phyloP scores from a whole-genome alignment of 2,888 invertebrate genomes.

The Drosophila koepferae region DNA sequence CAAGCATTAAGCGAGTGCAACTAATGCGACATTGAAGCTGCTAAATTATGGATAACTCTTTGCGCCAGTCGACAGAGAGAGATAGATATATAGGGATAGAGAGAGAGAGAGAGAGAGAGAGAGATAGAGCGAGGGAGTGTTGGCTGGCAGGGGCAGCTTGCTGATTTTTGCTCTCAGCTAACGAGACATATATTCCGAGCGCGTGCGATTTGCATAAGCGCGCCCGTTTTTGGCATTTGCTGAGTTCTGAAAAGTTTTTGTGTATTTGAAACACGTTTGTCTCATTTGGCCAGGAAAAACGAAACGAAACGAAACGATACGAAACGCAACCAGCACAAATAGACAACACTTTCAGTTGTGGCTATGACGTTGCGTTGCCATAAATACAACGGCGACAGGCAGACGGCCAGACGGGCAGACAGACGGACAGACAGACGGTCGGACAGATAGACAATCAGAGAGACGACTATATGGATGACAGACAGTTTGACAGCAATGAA shows the following conservation, averaged over 20 bases:
- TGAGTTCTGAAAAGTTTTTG: constrained; percentile 41
- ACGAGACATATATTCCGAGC: constrained; percentile 33
- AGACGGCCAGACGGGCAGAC: constrained; percentile 2
- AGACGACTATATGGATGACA: constrained; percentile 8
- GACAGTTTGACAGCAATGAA: constrained; percentile 35
- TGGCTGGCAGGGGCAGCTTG: background rate
- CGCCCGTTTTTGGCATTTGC: constrained; percentile 53
- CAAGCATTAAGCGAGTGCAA: constrained; percentile 12
- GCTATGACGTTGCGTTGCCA: constrained; percentile 47
- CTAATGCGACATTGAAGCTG: constrained; percentile 27
- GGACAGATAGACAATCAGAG: constrained; percentile 5
- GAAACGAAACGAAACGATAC: constrained; percentile 20
- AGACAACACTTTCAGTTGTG: constrained; percentile 54
- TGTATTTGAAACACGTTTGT: constrained; percentile 75
- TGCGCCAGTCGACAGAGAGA: background rate
- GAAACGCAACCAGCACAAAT: constrained; percentile 16
- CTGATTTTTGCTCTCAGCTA: background rate
- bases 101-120: background rate
- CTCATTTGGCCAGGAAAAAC: constrained; percentile 73
- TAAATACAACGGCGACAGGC: constrained; percentile 44
- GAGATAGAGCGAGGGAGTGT: background rate
- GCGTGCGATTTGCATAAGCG: constrained; percentile 72
- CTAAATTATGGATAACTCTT: constrained; percentile 28
- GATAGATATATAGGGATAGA: background rate
- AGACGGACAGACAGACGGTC: background rate